These are phyloP conservation scores for Corythornis madagascariensis DNA, from an alignment of 2,113 vertebrate species.

Conservation along the genomic window DNA sequence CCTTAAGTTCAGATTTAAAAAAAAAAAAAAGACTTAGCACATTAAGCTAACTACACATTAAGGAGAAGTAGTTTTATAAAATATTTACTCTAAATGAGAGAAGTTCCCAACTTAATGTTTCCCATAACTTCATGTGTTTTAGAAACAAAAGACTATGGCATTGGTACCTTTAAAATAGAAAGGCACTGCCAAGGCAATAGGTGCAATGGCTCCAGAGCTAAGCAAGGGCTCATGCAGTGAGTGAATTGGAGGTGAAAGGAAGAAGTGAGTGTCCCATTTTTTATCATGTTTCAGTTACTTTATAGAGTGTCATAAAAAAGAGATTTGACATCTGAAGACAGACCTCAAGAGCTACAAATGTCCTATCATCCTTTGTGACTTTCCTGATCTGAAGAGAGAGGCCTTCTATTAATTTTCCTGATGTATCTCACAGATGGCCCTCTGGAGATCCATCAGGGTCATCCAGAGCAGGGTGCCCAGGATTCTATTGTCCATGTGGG, in stretches of 20 bases:
- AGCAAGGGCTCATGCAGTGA: background rate
- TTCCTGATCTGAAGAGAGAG: background rate
- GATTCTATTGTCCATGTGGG: too few species aligned
- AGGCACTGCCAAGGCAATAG: background rate
- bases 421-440: background rate
- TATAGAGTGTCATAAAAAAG: background rate
- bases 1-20: background rate
- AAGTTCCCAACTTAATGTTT: background rate
- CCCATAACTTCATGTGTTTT: background rate
- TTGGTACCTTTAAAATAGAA: background rate
- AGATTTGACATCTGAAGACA: background rate
- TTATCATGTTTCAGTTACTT: background rate
- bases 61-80: background rate
- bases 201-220: background rate
- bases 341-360: background rate
- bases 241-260: background rate
- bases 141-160: background rate
- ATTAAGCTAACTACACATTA: background rate
- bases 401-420: background rate
- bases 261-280: background rate
- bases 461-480: too few species aligned
- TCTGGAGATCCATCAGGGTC: too few species aligned
- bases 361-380: background rate
- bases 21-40: background rate
- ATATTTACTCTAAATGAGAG: background rate